Base-by-base conservation (phyloP, 2,888 invertebrate species). In the Drosophila yooni region DNA sequence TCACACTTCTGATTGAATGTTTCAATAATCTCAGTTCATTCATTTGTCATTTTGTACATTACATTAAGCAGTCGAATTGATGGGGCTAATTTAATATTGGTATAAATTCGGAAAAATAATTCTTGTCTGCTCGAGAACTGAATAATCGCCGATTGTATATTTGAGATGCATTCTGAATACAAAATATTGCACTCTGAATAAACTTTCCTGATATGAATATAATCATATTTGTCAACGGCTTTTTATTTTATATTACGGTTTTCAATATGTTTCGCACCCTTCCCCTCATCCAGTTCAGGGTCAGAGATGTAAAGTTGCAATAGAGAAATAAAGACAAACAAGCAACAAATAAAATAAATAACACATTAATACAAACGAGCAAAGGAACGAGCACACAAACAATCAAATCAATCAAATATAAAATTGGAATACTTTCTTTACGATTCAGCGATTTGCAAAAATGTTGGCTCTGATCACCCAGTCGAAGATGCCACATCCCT, bases 381-480 rank as follows among this genome's bases (percentile, higher is more conserved):
- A 43, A 48, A 21, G n/a, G n/a, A 25, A 48, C 34, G 11, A 51
- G 21, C 31, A 48, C 36, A 21, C 27, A 27, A n/a, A 50, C 34
- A 27, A 25, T 21, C 40, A 57, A 57, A 8, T 40, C 29, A 40
- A 57, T 3, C 5, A 27, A 34, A n/a, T 3, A 61, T n/a, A 40
- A 25, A 25, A 21, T 36, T 27, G 15, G 18, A 27, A 36, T 21
- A 27, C 6, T 36, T 7, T n/a, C 6, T 59, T 7, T n/a, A 50
- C 46, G n/a, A 31, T 15, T 15, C 5, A 51, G 25, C 43, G 18
- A 43, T 10, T 27, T 31, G 18, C 6, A 54, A 40, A 33, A 27
- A 75, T 79, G 76, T 60, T 77, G 38, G 80, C 70, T 3, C 56
- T 77, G 15, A 62, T 77, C 21, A 63, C 70, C 0, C 59, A 77